Base-by-base conservation (phyloP, 64 coral and sea anemone genomes). In the Stylophora pistillata region DNA sequence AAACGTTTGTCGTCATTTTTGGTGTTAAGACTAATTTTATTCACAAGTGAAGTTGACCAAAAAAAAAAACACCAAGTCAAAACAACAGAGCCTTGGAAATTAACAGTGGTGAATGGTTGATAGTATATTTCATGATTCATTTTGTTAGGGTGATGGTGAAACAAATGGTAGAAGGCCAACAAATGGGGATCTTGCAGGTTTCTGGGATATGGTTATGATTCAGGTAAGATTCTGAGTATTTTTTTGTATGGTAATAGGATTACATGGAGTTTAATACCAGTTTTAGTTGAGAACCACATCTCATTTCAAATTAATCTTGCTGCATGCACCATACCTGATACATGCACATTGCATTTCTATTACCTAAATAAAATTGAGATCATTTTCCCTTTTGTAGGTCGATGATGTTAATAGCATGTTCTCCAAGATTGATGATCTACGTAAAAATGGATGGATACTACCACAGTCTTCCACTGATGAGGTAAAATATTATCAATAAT, bases 181-280 rank as follows among this genome's bases (percentile, higher is more conserved):
- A 30, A 95, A 95, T 89, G 83, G 90, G 28, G 97, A 99, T 82
- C 87, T 99, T 13, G 97, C 81, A 58, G 97, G 97, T 57, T 99
- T 99, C 65, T 99, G 97, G 97, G 97, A 99, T 61, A 95, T 99
- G 87, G 97, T 99, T 11, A 99, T 99, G 97, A 92, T 99, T 21
- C 97, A 99, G 97, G 97, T 98, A 26, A 32, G 37, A 62, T 2
- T 15, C 66, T n/a, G 10, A 41, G 2, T 41, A 41, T 41, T 41
- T 41, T 41, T 41, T n/a, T 41, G 2, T 41, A 41, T 41, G 37
- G 37, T 41, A 41, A 41, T 2, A 41, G 37, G 37, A 41, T 41
- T 3, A 41, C 37, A 41, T 41, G 37, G 6, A 41, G 37, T 41
- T 6, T 6, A 41, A 41, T 3, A 6, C 37, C 37, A 3, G 6